Conservation (phyloP, 2,888 invertebrate genomes). For the Agrochola lychnidis region DNA sequence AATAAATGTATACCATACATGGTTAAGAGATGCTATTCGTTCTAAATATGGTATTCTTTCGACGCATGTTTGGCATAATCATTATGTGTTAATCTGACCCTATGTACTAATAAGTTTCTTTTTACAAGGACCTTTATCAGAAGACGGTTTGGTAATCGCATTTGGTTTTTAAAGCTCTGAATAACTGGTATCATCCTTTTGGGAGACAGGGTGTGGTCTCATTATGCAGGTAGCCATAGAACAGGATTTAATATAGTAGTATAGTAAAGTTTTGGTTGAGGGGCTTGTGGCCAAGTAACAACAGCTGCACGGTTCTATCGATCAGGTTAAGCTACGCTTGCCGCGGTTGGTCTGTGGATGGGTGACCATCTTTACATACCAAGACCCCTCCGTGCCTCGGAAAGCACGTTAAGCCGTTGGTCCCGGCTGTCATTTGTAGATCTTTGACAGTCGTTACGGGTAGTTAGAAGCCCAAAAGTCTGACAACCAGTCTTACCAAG, state of each 20-base stretch:
- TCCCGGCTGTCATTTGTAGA: too few relatives aligned
- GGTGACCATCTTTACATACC: too few relatives aligned
- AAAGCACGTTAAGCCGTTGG: too few relatives aligned
- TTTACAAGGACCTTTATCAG: neutral
- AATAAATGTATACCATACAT: constrained; percentile 29
- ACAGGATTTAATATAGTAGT: neutral
- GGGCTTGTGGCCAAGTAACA: too few relatives aligned
- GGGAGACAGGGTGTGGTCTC: neutral
- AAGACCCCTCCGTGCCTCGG: too few relatives aligned
- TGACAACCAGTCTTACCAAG: too few relatives aligned
- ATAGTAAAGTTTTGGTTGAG: neutral
- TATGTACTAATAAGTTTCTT: neutral
- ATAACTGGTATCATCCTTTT: neutral
- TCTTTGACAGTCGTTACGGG: too few relatives aligned
- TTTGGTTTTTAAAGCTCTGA: neutral
- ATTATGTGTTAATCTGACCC: constrained; percentile 7
- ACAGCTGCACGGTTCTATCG: too few relatives aligned
- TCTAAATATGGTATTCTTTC: neutral
- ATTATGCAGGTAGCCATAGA: neutral
- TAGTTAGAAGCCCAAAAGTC: too few relatives aligned
- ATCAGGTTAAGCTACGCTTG: too few relatives aligned
- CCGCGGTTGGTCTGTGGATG: too few relatives aligned
- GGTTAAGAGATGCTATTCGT: constrained; percentile 3
- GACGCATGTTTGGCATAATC: constrained; percentile 14
- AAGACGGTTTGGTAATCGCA: too few relatives aligned